These are phyloP conservation scores for Callinectes sapidus DNA, from an alignment of 2,888 invertebrate genomes.

Conservation along the genomic window DNA sequence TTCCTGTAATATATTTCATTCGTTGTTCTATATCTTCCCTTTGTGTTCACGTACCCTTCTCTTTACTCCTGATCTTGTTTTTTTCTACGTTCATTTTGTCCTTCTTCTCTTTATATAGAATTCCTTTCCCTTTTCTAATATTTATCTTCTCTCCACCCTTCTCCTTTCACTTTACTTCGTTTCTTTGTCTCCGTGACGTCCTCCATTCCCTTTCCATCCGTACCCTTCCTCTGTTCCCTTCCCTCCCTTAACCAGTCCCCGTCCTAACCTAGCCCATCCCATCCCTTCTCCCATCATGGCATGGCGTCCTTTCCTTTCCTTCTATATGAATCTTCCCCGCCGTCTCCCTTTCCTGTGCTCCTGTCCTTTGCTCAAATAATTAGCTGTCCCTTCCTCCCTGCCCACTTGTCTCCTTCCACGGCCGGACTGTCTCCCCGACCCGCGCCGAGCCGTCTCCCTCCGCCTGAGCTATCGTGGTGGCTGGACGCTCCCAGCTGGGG, in stretches of 20 bases:
- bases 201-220: not conserved
- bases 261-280: no score
- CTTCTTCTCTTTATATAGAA: not conserved
- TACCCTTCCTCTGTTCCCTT: no score
- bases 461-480: slow-evolving; percentile 7
- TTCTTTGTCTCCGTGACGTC: not conserved
- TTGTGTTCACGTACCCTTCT: not conserved
- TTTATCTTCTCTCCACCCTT: not conserved
- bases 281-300: not conserved
- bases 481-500: slow-evolving; percentile 22
- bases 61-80: not conserved
- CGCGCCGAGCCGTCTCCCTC: not conserved
- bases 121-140: not conserved
- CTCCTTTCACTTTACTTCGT: not conserved
- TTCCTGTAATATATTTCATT: not conserved
- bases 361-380: slow-evolving; percentile 23
- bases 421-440: slow-evolving; percentile 10
- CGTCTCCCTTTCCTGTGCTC: slow-evolving; percentile 29
- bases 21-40: not conserved
- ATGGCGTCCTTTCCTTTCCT: not conserved
- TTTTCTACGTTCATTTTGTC: not conserved
- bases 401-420: slow-evolving; percentile 4
- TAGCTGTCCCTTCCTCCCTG: slow-evolving; percentile 34
- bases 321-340: slow-evolving; percentile 7
- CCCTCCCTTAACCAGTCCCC: no score